phyloP scores from a whole-genome alignment of 2,113 vertebrate species.

The Ursus arctos region DNA sequence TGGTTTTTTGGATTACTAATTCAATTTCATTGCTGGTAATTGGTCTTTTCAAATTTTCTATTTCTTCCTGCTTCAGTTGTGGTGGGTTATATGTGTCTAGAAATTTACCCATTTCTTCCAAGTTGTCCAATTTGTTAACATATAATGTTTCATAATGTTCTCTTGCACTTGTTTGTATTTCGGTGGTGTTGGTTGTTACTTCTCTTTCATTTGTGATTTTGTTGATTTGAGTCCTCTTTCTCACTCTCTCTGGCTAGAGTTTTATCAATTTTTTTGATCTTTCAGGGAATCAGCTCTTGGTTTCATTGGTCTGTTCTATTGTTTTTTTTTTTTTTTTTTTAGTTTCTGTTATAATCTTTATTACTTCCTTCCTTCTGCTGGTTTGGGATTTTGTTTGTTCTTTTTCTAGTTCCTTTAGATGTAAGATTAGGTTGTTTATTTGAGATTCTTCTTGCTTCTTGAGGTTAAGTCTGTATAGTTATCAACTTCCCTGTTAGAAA shows the following conservation, averaged over 20 bases:
- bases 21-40: neutral
- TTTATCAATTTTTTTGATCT: neutral
- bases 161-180: neutral
- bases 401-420: neutral
- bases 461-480: neutral
- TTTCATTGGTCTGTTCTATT: neutral
- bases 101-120: neutral
- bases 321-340: neutral
- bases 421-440: neutral
- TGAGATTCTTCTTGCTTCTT: neutral
- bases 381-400: neutral
- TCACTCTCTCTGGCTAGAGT: neutral
- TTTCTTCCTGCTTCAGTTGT: neutral
- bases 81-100: neutral
- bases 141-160: neutral
- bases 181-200: neutral
- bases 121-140: neutral
- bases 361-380: neutral
- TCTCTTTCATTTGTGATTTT: neutral
- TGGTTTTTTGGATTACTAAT: neutral
- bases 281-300: neutral
- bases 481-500: neutral
- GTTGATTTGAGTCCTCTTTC: neutral
- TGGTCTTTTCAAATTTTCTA: neutral
- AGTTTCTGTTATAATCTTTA: neutral